Percentiles rank a stretch among this genome's conserved stretches.
Evolutionary conservation across 30 jellyfish, hydroid and myxozoan genomes (phyloP).

Genomic region (Phacellophora camtschatica): DNA sequence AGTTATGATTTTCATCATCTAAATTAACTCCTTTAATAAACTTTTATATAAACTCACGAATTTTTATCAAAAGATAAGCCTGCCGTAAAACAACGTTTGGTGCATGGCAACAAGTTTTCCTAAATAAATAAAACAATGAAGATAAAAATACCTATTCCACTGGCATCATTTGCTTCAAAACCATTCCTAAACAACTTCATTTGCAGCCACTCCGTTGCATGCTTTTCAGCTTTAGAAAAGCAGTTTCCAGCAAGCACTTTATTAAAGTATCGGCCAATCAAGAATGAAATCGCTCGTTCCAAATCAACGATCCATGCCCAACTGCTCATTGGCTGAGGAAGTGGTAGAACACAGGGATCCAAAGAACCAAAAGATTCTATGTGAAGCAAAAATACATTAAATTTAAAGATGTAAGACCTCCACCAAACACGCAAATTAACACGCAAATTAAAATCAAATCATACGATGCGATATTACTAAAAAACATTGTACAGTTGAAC

Average conservation of each 20-base stretch:
- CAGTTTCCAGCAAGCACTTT: conserved; percentile 35
- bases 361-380: conserved; percentile 27
- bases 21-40: too few relatives aligned
- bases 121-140: too few relatives aligned
- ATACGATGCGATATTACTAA: too few relatives aligned
- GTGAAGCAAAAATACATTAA: not conserved
- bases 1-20: too few relatives aligned
- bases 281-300: conserved; percentile 55
- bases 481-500: too few relatives aligned
- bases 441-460: too few relatives aligned
- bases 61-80: too few relatives aligned
- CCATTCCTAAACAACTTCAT: conserved; percentile 58
- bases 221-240: conserved; percentile 28
- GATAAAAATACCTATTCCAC: not conserved
- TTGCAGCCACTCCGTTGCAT: conserved; percentile 56
- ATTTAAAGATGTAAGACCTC: too few relatives aligned
- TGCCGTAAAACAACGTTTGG: too few relatives aligned
- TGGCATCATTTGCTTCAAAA: conserved; percentile 14
- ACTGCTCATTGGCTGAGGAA: conserved; percentile 61
- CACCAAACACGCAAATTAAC: too few relatives aligned
- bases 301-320: conserved; percentile 84
- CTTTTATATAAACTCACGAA: too few relatives aligned
- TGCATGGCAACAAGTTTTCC: too few relatives aligned
- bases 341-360: conserved; percentile 61
- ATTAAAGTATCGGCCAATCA: conserved; percentile 70